These are phyloP conservation scores for Pecten maximus DNA, from an alignment of 2,888 invertebrate species.

Conservation along the genomic window DNA sequence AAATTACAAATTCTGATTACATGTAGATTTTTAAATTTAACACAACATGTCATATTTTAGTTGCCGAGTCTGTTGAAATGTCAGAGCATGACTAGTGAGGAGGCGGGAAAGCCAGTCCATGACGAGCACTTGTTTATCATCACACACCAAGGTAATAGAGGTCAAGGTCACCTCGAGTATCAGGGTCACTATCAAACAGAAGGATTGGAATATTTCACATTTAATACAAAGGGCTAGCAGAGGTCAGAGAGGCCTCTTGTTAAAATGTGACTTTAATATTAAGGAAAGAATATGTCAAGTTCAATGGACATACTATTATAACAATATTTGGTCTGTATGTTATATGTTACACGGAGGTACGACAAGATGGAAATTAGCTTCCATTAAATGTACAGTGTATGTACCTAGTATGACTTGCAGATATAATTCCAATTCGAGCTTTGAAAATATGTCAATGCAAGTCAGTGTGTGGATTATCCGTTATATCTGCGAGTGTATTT, in stretches of 20 bases:
- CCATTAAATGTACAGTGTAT: too few relatives aligned
- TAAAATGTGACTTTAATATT: neutral
- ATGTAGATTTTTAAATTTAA: neutral
- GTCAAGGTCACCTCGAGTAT: neutral
- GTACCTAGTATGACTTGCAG: too few relatives aligned
- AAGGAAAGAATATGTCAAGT: neutral
- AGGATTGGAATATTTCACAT: neutral
- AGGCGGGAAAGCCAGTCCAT: constrained; percentile 85
- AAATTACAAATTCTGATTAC: neutral
- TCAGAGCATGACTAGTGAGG: constrained; percentile 65
- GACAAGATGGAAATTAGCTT: too few relatives aligned
- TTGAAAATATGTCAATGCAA: too few relatives aligned
- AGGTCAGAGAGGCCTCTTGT: too few relatives aligned
- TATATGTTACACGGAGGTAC: too few relatives aligned
- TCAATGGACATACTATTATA: too few relatives aligned
- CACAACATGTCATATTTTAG: constrained; percentile 52
- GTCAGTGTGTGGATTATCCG: too few relatives aligned
- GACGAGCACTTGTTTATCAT: constrained; percentile 99
- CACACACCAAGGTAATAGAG: constrained; percentile 95
- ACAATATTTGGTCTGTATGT: too few relatives aligned
- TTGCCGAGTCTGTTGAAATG: constrained; percentile 68
- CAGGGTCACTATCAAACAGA: neutral
- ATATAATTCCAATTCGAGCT: too few relatives aligned
- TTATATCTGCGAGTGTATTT: too few relatives aligned
- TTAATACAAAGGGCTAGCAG: too few relatives aligned